Evolutionary conservation across 1,140 invertebrate genomes (phyloP).

Genomic region (Lordiphosa clarofinis): DNA sequence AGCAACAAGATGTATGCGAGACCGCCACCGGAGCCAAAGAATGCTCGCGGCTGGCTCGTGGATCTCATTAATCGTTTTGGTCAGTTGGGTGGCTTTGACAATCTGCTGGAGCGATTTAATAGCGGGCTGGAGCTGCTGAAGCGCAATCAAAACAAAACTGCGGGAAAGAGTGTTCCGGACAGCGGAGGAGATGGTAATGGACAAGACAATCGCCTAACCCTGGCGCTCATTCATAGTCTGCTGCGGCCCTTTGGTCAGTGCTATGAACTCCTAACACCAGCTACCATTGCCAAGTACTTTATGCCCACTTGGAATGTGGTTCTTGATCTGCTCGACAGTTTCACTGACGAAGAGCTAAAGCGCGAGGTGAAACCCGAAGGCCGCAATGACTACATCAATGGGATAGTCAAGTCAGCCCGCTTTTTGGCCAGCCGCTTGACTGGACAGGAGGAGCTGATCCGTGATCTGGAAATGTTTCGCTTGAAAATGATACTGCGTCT

Average conservation of each 20-base stretch:
- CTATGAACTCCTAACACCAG: slow-evolving; percentile 93
- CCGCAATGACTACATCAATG: slow-evolving; percentile 94
- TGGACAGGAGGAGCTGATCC: slow-evolving; percentile 90
- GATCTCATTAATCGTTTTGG: slow-evolving; percentile 98
- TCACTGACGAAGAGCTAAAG: slow-evolving; percentile 98
- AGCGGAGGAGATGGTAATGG: slow-evolving; percentile 47
- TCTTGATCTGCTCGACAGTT: slow-evolving; percentile 93
- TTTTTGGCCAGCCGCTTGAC: slow-evolving; percentile 89
- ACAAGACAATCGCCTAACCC: slow-evolving; percentile 82
- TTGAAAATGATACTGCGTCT: slow-evolving; percentile 97
- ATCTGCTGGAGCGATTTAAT: slow-evolving; percentile 92
- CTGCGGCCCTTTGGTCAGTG: slow-evolving; percentile 95
- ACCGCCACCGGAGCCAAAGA: slow-evolving; percentile 87
- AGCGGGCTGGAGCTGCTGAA: slow-evolving; percentile 77
- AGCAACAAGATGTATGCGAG: slow-evolving; percentile 86
- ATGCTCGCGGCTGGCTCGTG: slow-evolving; percentile 94
- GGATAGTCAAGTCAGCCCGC: slow-evolving; percentile 94
- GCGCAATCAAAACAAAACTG: slow-evolving; percentile 72
- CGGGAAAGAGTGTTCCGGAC: slow-evolving; percentile 48
- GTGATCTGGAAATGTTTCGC: slow-evolving; percentile 96
- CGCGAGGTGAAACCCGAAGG: slow-evolving; percentile 97
- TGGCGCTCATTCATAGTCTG: slow-evolving; percentile 91
- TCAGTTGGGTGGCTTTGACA: slow-evolving; percentile 92
- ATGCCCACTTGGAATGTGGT: slow-evolving; percentile 97
- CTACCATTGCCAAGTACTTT: slow-evolving; percentile 95